phyloP scores from a whole-genome alignment of 2,113 vertebrate species.

The Hemiprocne comata region DNA sequence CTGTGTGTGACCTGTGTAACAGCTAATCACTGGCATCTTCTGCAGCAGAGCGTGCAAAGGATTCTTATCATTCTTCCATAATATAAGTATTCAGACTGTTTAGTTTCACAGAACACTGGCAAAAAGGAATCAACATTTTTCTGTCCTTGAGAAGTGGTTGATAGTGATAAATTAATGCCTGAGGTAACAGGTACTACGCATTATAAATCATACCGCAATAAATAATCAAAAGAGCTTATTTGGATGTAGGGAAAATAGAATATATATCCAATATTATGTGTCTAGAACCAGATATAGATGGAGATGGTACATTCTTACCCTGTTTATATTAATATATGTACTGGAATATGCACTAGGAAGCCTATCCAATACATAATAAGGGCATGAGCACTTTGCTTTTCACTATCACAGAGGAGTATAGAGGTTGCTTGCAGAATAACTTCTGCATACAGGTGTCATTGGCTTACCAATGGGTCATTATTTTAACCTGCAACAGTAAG shows the following conservation, averaged over 20 bases:
- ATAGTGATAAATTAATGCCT: slow-evolving; percentile 16
- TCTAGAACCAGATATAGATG: background rate
- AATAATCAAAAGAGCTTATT: background rate
- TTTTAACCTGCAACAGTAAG: background rate
- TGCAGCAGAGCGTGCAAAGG: background rate
- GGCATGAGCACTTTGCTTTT: background rate
- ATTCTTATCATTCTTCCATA: background rate
- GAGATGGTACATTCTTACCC: background rate
- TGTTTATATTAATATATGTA: background rate
- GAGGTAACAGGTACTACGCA: background rate
- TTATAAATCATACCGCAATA: background rate
- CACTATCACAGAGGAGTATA: background rate
- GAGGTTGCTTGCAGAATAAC: background rate
- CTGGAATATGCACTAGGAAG: background rate
- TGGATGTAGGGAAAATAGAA: background rate
- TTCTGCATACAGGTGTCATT: background rate
- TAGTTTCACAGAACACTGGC: background rate
- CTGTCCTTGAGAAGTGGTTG: slow-evolving; percentile 1
- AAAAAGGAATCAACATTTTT: slow-evolving; percentile 1
- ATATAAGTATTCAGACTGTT: background rate
- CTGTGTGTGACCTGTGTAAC: background rate
- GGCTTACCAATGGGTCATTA: background rate
- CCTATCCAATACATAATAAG: background rate
- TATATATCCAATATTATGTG: background rate
- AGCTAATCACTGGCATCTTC: background rate